Base-by-base conservation (phyloP, 1,140 invertebrate species). In the Cotesia vestalis region DNA sequence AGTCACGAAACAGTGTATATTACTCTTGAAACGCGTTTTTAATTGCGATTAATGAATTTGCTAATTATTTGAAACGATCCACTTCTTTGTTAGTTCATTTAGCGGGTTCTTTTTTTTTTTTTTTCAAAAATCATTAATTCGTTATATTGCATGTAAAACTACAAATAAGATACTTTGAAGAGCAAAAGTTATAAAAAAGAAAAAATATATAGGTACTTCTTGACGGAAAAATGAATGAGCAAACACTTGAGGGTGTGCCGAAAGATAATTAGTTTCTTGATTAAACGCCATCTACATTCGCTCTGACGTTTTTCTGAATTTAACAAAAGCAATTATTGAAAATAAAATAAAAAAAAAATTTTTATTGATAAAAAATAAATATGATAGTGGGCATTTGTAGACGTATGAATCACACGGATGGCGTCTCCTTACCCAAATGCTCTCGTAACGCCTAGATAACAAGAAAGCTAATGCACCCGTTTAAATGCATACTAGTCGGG, bases 401-500 rank as follows among this genome's bases (percentile, higher is more conserved):
- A 61, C 69, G 9, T 73, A 76, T 78, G 63, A 79, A 79, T 79
- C 78, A 78, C 72, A 12, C 67, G 52, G 61, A 34, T 9, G 62
- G 9, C 55, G 55, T 61, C 27, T 27, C 27, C 27, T 27, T 27
- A 27, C 61, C 61, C 14, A 73, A 73, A 74, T 75, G 71, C 71
- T 77, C 76, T 69, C 17, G 38, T 72, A 74, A 75, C 68, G 66
- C 62, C 17, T 36, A 75, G 72, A 76, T 77, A 79, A 79, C 71
- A 74, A 69, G 59, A 36, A 73, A 70, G 82, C 81, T 84, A 84
- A 85, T 85, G 80, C 78, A 81, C 79, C 80, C 77, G 77, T 84
- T 85, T 84, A 84, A 85, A 84, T 84, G 83, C 83, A 84, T 85
- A 80, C 82, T 84, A 79, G 79, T 74, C 73, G 74, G 63, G 73